Conservation (phyloP, 2,888 invertebrate species). For the Drosophila mayaguana region DNA sequence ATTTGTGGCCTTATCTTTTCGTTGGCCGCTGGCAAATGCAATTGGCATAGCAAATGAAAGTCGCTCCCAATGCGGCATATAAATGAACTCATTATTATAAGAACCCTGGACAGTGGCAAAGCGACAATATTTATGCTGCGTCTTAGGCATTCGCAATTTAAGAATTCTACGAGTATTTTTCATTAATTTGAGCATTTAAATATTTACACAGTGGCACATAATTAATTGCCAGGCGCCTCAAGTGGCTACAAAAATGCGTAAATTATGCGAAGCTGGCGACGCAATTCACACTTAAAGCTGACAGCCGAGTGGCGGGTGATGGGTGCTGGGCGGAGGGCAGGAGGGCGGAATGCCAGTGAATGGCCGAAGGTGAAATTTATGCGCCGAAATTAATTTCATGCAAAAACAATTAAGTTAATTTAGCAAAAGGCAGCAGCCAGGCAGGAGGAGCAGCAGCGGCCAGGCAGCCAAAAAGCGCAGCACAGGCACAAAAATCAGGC, state of each 20-base stretch:
- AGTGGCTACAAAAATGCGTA: constrained; percentile 74
- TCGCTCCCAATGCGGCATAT: constrained; percentile 63
- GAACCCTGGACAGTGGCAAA: constrained; percentile 34
- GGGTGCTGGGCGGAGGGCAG: neutral
- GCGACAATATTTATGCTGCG: constrained; percentile 67
- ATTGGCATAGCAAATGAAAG: constrained; percentile 44
- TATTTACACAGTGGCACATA: constrained; percentile 75
- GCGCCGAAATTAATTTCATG: constrained; percentile 80
- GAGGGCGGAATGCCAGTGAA: constrained; percentile 10
- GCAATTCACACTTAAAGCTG: constrained; percentile 79
- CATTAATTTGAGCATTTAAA: constrained; percentile 77
- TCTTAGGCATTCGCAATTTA: constrained; percentile 62
- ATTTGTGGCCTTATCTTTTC: neutral
- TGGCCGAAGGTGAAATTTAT: constrained; percentile 77
- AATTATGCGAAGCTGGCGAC: constrained; percentile 71
- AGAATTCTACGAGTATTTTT: constrained; percentile 72
- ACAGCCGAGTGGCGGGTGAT: constrained; percentile 40
- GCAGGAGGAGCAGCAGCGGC: constrained; percentile 14
- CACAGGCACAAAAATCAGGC: constrained; percentile 72
- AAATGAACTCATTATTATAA: constrained; percentile 77
- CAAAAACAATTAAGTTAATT: constrained; percentile 81
- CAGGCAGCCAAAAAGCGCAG: constrained; percentile 62
- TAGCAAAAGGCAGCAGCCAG: constrained; percentile 62
- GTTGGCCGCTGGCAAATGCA: constrained; percentile 30
- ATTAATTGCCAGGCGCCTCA: constrained; percentile 67